phyloP scores from a whole-genome alignment of 1,140 invertebrate species.

The Lasioglossum baleicum region DNA sequence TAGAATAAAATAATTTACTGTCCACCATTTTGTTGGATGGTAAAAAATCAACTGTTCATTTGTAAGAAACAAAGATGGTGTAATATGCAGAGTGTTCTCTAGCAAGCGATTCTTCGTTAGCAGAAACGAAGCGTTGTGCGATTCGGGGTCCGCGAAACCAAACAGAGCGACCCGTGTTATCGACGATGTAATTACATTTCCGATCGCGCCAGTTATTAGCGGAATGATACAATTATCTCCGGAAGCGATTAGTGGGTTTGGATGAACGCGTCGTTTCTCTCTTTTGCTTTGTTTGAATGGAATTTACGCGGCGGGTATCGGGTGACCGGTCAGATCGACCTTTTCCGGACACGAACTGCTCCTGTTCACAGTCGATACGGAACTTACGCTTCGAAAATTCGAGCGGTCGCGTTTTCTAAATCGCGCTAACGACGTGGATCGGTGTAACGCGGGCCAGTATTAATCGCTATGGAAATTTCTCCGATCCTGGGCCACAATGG shows the following conservation, averaged over 20 bases:
- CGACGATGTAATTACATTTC: slow-evolving; percentile 56
- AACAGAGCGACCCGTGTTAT: slow-evolving; percentile 44
- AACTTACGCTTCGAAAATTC: neutral
- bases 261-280: neutral
- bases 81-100: too few relatives aligned
- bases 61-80: too few relatives aligned
- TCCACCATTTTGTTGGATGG: too few relatives aligned
- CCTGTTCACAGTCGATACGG: neutral
- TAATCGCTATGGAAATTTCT: slow-evolving; percentile 59
- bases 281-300: neutral
- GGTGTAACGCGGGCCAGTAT: slow-evolving; percentile 7
- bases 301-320: slow-evolving; percentile 9
- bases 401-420: slow-evolving; percentile 23
- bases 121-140: neutral
- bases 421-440: slow-evolving; percentile 24
- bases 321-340: neutral
- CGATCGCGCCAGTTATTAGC: slow-evolving; percentile 44
- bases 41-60: too few relatives aligned
- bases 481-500: slow-evolving; percentile 45
- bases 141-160: slow-evolving; percentile 19
- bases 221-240: slow-evolving; percentile 45
- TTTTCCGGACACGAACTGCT: too few relatives aligned
- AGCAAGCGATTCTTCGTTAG: slow-evolving; percentile 20
- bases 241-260: slow-evolving; percentile 15
- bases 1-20: too few relatives aligned